Evolutionary conservation across 2,797 vertebrate species (phyloP).

Genomic region (Botia kubotai): DNA sequence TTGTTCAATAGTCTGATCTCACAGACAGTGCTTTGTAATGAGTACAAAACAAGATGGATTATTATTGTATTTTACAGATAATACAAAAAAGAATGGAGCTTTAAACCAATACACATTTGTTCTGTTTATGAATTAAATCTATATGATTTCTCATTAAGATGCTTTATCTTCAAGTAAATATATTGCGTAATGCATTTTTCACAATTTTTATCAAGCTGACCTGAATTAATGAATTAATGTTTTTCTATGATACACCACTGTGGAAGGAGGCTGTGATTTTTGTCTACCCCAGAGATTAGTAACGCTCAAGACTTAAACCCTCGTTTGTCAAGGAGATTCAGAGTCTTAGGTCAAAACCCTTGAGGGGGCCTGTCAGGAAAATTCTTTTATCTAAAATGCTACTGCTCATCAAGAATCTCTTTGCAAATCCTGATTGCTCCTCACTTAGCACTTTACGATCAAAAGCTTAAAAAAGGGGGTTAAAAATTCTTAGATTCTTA

Average conservation of each 20-base stretch:
- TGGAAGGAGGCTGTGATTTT: constrained; percentile 31
- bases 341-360: constrained; percentile 52
- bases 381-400: constrained; percentile 39
- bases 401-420: constrained; percentile 39
- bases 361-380: constrained; percentile 36
- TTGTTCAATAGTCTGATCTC: too few species aligned
- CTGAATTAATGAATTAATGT: constrained; percentile 22
- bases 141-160: not conserved
- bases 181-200: constrained; percentile 4
- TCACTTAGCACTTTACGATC: not conserved
- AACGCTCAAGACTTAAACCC: constrained; percentile 46
- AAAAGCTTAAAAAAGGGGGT: not conserved
- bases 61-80: not conserved
- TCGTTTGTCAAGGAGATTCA: constrained; percentile 46
- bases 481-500: not conserved
- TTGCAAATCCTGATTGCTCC: constrained; percentile 26
- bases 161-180: not conserved
- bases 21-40: not conserved
- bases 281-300: constrained; percentile 46
- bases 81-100: not conserved
- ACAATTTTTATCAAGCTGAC: not conserved
- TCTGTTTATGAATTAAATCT: not conserved
- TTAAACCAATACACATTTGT: not conserved
- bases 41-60: not conserved
- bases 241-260: not conserved